Evolutionary conservation across 2,888 invertebrate species (phyloP).

Genomic region (Tiliacea aurago): DNA sequence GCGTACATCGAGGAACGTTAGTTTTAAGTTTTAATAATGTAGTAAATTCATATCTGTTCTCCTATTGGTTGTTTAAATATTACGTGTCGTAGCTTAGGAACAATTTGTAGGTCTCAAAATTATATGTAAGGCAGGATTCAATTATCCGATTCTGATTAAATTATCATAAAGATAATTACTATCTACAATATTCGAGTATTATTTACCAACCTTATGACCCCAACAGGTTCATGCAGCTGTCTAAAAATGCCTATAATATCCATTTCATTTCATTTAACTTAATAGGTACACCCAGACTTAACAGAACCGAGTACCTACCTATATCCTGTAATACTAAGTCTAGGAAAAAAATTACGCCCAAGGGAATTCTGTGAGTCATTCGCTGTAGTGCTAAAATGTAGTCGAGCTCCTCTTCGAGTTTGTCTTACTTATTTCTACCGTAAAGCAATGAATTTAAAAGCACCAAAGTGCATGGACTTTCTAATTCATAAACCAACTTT

Average conservation of each 20-base stretch:
- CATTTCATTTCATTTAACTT: neutral
- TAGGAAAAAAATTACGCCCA: conserved; percentile 4
- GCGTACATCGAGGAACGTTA: too few relatives aligned
- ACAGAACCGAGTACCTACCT: neutral
- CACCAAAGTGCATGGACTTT: conserved; percentile 11
- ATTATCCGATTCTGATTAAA: too few relatives aligned
- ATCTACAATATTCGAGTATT: too few relatives aligned
- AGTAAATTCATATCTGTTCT: too few relatives aligned
- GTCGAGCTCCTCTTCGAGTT: neutral
- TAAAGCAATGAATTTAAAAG: conserved; percentile 32
- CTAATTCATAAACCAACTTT: conserved; percentile 10
- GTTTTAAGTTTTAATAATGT: too few relatives aligned
- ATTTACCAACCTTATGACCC: too few relatives aligned
- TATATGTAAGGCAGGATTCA: too few relatives aligned
- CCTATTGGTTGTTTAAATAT: too few relatives aligned
- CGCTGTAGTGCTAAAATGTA: conserved; percentile 31
- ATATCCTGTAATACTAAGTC: conserved; percentile 13
- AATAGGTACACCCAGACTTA: neutral
- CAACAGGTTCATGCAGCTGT: neutral
- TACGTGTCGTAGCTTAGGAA: too few relatives aligned
- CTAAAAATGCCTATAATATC: neutral
- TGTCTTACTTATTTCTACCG: conserved; percentile 15
- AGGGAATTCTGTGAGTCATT: conserved; percentile 18
- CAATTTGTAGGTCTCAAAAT: too few relatives aligned
- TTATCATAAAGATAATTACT: too few relatives aligned